These are phyloP conservation scores for Pseudomyrmex dendroicus DNA, from an alignment of 1,140 invertebrate genomes.

Conservation along the genomic window DNA sequence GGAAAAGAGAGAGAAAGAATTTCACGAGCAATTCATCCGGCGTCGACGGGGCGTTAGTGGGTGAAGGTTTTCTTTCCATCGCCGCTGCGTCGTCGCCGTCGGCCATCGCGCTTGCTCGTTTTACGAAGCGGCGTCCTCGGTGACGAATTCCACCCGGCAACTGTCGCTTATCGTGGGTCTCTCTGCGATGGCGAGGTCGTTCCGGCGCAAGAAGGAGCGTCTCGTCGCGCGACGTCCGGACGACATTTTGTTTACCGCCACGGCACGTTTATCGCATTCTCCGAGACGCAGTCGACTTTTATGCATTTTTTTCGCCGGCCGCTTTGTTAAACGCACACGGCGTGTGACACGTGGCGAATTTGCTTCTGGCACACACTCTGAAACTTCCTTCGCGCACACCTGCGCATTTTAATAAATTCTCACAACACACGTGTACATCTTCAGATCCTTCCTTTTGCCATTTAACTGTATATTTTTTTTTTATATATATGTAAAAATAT, in stretches of 20 bases:
- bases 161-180: conserved; percentile 26
- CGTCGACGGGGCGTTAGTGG: conserved; percentile 48
- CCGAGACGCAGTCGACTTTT: neutral
- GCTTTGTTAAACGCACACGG: too few relatives aligned
- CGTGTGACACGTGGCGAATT: too few relatives aligned
- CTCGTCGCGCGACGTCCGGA: conserved; percentile 39
- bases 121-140: conserved; percentile 29
- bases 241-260: conserved; percentile 58
- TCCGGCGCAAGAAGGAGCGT: conserved; percentile 19
- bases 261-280: conserved; percentile 21
- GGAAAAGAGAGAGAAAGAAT: conserved; percentile 11
- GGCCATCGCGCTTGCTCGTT: conserved; percentile 34
- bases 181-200: conserved; percentile 10
- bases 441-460: too few relatives aligned
- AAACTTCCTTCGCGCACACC: too few relatives aligned
- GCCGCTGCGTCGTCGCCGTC: conserved; percentile 47
- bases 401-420: too few relatives aligned
- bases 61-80: conserved; percentile 48
- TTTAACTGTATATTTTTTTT: too few relatives aligned
- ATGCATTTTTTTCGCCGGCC: neutral
- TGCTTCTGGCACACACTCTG: too few relatives aligned
- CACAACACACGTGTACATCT: too few relatives aligned
- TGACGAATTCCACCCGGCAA: conserved; percentile 37
- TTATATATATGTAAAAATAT: too few relatives aligned
- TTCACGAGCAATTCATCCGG: conserved; percentile 59